These are phyloP conservation scores for Triplophysa rosa DNA, from an alignment of 2,113 vertebrate genomes.

Conservation along the genomic window DNA sequence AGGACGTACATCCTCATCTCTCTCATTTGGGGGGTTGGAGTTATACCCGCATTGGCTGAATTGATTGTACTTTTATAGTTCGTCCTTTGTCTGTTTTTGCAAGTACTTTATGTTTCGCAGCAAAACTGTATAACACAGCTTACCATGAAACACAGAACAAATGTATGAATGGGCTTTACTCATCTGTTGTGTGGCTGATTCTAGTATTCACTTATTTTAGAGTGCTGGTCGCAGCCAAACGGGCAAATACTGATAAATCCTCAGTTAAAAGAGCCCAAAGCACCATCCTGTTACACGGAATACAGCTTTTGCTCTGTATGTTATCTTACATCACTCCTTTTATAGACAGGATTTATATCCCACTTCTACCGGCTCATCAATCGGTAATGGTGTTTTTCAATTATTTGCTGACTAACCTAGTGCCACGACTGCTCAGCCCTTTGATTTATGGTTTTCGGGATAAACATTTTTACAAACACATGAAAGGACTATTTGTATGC, in stretches of 20 bases:
- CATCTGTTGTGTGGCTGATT: conserved; percentile 59
- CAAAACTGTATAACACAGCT: conserved; percentile 31
- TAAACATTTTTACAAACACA: conserved; percentile 51
- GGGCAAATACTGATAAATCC: conserved; percentile 21
- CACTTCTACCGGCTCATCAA: conserved; percentile 6
- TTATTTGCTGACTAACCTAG: conserved; percentile 55
- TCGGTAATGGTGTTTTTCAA: conserved; percentile 38
- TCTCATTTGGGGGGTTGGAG: conserved; percentile 55
- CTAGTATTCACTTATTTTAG: conserved; percentile 61
- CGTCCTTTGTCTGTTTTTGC: conserved; percentile 38
- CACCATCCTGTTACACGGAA: conserved; percentile 66
- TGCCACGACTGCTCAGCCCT: conserved; percentile 64
- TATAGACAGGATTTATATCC: conserved; percentile 19
- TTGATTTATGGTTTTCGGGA: conserved; percentile 65
- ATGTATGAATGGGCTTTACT: conserved; percentile 44
- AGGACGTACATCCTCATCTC: conserved; percentile 56
- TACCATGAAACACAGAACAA: conserved; percentile 35
- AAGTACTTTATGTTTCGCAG: conserved; percentile 20
- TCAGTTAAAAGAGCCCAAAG: conserved; percentile 59
- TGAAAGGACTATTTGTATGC: conserved; percentile 23
- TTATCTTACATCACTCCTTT: conserved; percentile 53
- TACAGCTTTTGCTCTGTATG: conserved; percentile 62
- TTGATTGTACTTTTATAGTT: conserved; percentile 47
- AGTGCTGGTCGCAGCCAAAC: conserved; percentile 55
- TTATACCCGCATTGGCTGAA: conserved; percentile 49